Conservation (phyloP, 92 coral and sea anemone species). For the Epizoanthus illoricatus region DNA sequence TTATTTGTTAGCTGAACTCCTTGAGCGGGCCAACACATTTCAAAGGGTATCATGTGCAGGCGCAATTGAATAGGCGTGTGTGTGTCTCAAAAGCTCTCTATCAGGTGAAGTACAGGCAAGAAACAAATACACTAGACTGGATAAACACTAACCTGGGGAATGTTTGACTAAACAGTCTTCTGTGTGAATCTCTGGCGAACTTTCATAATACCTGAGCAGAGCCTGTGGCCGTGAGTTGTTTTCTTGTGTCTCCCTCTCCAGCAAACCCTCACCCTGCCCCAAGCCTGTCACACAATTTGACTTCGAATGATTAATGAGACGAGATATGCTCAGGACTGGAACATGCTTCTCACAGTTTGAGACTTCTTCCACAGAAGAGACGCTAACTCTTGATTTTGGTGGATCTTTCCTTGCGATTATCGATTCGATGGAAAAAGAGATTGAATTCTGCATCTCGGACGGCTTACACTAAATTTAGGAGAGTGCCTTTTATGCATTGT, state of each 20-base stretch:
- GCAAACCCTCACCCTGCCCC: constrained; percentile 15
- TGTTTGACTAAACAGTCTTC: constrained; percentile 22
- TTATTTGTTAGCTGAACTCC: not conserved
- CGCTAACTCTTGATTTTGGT: constrained; percentile 47
- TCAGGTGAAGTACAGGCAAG: not conserved
- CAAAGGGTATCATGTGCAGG: not conserved
- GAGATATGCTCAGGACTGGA: constrained; percentile 22
- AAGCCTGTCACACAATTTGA: constrained; percentile 31
- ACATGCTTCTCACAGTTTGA: constrained; percentile 23
- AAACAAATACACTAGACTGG: not conserved
- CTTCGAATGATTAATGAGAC: constrained; percentile 42
- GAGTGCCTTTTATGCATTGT: constrained; percentile 39
- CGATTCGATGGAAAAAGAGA: constrained; percentile 93
- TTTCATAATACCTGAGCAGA: not conserved
- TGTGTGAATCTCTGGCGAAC: constrained; percentile 7
- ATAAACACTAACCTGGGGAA: constrained; percentile 11
- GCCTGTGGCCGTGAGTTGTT: not conserved
- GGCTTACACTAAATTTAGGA: constrained; percentile 7
- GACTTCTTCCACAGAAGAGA: constrained; percentile 34
- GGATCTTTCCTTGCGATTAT: constrained; percentile 90
- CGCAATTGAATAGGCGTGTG: not conserved
- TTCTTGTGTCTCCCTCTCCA: constrained; percentile 6
- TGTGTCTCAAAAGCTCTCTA: not conserved
- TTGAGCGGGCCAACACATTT: not conserved
- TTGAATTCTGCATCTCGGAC: constrained; percentile 71